Base-by-base conservation (phyloP, 2,113 vertebrate species). In the Globicephala melas region DNA sequence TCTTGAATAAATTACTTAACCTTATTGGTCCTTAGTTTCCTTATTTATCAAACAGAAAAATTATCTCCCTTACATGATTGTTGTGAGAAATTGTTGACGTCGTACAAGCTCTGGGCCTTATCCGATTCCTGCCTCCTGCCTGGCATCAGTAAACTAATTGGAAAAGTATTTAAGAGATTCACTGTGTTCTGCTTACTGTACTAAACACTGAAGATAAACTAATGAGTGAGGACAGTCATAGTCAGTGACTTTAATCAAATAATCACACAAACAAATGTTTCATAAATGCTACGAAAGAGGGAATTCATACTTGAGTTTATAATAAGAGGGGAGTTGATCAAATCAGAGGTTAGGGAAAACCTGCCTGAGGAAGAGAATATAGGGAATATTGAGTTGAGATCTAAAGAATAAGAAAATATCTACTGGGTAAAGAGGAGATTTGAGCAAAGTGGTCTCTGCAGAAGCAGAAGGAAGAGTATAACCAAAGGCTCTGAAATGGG, bases 261-360 rank as follows among this genome's bases (percentile, higher is more conserved):
- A 74, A 71, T 74, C 93, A 95, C 26, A 47, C 58, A 73, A 74
- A 71, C 15, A 83, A 86, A 62, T 70, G 58, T 93, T 95, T 91
- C 53, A 3, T 36, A 65, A 76, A 31, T 92, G 26, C 33, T 70
- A 31, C 68, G 82, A 74, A 84, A 73, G 50, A 95, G 23, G 68
- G 53, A 23, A 94, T 81, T 95, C 31, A 31, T 76, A 44, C 28
- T 86, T 80, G 55, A 65, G 76, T 90, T 97, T 93, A 50, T 23
- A 80, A 10, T 21, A 87, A 50, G 18, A 73, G 1, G 10, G 14
- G 3, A 87, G 25, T 1, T 62, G 36, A 96, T 5, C 23, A 31
- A 77, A 85, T 65, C 55, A 87, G n/a, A 74, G 26, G 5, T 88
- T 65, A 62, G 41, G 26, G 47, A 53, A 87, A 65, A n/a, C 6